Evolutionary conservation across 2,888 invertebrate species (phyloP).

Genomic region (Cloeon dipterum): DNA sequence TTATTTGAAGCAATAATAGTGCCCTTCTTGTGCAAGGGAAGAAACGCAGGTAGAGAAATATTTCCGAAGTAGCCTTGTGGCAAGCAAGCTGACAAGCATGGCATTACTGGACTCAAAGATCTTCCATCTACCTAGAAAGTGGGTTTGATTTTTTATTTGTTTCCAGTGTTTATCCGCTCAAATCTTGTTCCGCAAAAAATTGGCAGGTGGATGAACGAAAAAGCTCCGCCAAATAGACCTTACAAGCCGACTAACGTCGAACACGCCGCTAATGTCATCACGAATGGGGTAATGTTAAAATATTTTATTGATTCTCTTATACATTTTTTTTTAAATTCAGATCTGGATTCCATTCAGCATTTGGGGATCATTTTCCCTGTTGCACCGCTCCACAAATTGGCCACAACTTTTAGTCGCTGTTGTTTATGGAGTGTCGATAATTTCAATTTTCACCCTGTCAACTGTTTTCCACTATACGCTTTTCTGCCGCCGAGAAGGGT

Average conservation of each 20-base stretch:
- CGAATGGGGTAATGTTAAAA: conserved; percentile 41
- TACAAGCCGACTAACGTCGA: conserved; percentile 76
- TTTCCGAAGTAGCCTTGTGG: too few species aligned
- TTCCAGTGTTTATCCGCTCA: too few species aligned
- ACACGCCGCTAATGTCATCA: conserved; percentile 76
- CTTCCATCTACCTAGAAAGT: too few species aligned
- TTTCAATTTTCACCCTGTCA: conserved; percentile 67
- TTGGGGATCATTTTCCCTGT: conserved; percentile 46
- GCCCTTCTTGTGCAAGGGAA: too few species aligned
- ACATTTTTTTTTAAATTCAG: conserved; percentile 13
- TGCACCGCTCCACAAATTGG: conserved; percentile 45
- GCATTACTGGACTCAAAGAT: too few species aligned
- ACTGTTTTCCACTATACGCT: conserved; percentile 78
- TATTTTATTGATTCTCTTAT: not conserved
- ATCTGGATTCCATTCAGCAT: conserved; percentile 69
- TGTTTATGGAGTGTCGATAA: conserved; percentile 66
- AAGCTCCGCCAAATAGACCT: conserved; percentile 47
- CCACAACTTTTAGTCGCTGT: conserved; percentile 59
- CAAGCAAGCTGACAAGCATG: too few species aligned
- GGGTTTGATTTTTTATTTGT: too few species aligned
- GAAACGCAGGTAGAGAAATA: too few species aligned
- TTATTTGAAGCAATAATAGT: too few species aligned
- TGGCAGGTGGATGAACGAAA: conserved; percentile 65
- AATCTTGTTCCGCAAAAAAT: too few species aligned
- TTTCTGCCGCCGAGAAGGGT: conserved; percentile 39